These are phyloP conservation scores for Rhinopomastus cyanomelas DNA, from an alignment of 2,113 vertebrate species.

Conservation along the genomic window DNA sequence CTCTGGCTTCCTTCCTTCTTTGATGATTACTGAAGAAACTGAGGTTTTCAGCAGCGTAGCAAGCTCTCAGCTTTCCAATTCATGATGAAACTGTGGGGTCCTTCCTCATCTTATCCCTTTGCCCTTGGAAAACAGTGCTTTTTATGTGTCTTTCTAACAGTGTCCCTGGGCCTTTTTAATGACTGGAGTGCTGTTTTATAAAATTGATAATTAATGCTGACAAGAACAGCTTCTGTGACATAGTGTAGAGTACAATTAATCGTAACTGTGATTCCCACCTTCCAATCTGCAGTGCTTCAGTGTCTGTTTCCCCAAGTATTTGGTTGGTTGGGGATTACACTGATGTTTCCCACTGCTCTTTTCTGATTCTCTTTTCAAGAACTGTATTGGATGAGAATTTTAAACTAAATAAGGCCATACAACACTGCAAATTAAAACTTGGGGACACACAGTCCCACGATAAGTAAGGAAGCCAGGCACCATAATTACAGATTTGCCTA, in stretches of 20 bases:
- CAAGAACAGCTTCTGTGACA: not conserved
- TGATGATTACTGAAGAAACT: not conserved
- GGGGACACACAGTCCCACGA: not conserved
- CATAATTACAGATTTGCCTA: not conserved
- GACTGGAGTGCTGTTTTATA: not conserved
- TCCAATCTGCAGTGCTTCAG: not conserved
- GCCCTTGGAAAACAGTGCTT: not conserved
- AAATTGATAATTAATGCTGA: not conserved
- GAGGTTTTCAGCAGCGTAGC: not conserved
- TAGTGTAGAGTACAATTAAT: not conserved
- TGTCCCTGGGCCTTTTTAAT: not conserved
- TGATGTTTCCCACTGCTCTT: not conserved
- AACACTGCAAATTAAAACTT: not conserved
- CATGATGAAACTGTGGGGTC: not conserved
- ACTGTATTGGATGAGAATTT: not conserved
- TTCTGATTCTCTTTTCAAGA: not conserved
- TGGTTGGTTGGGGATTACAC: not conserved
- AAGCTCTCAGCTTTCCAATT: not conserved
- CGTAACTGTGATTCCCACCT: not conserved
- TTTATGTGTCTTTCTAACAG: not conserved
- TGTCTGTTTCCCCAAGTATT: not conserved
- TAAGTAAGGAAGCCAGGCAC: slow-evolving; percentile 52
- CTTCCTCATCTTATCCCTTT: not conserved
- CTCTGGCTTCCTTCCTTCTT: slow-evolving; percentile 58
- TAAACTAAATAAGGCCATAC: not conserved